Conservation (phyloP, 2,888 invertebrate species). For the Dolichopus griseipennis region DNA sequence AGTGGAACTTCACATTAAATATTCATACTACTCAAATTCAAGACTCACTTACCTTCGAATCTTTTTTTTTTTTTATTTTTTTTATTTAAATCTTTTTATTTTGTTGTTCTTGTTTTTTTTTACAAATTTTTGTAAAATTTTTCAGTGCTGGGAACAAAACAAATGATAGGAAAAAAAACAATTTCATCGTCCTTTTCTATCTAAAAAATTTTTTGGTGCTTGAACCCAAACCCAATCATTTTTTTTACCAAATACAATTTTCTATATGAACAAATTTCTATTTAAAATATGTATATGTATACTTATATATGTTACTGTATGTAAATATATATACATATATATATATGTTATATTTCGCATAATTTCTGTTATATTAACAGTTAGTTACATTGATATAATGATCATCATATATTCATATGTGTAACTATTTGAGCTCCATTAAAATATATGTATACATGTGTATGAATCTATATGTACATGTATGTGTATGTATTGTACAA, state of each 20-base stretch:
- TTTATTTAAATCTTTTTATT: neutral
- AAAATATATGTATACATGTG: neutral
- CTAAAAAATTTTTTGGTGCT: too few species aligned
- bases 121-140: too few species aligned
- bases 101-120: neutral
- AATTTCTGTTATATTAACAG: slow-evolving; percentile 1
- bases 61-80: neutral
- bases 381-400: neutral
- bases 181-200: neutral
- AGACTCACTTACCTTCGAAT: neutral
- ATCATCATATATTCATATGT: neutral
- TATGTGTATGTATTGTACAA: neutral
- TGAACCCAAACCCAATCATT: neutral
- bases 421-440: neutral
- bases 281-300: too few species aligned
- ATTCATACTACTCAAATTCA: neutral
- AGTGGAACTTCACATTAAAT: neutral
- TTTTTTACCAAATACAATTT: neutral
- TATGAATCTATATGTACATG: too few species aligned
- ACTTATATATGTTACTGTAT: too few species aligned
- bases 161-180: neutral
- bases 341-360: neutral
- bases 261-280: neutral
- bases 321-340: neutral
- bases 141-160: too few species aligned